Evolutionary conservation across 2,888 invertebrate species (phyloP), one percentile per base, ranked within the genome.

Genomic region (Automeris io): DNA sequence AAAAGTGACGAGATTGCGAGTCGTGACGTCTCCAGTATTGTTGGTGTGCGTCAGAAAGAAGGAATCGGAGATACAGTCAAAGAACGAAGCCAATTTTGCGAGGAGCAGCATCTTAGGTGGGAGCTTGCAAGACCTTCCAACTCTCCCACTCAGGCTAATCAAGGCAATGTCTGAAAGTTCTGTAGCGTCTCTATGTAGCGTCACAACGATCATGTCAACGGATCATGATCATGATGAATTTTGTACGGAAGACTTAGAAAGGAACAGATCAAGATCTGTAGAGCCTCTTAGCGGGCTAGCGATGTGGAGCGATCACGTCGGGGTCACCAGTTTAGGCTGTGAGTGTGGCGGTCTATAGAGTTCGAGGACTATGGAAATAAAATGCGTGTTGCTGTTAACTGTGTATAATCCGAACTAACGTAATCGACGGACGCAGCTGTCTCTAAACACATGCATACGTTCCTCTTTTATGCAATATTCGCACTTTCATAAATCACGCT

Each of bases 141-240:
- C 68, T 8, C 91, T 92, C 2, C 88, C 90, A 2, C 91, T 90
- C 51, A 87, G 94, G 29, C 88, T 96, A 50, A 94, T 96, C 47
- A 96, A 96, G 73, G 96, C 96, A 6, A 96, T 96, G 80, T 96
- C 95, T 0, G 96, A 96, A 73, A 94, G 94, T 40, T 95, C 95
- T 0, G 89, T 96, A 11, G 91, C 92, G 1, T 90, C 90, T 0
- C 85, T 85, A 0, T 85, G 87, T 46, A 85, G 83, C 19, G 75
- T 83, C 2, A 67, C 65, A 16, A 83, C 86, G 0, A 66, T 83
- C 1, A 60, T 83, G 56, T 81, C 85, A 0, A 65, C 90, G 1
- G 68, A 71, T 0, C 79, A 82, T 18, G 71, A 78, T 21, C 83
- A 83, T 45, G 79, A 79, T 35, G 89, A 89, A 29, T 88, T 88